Conservation (phyloP, 2,113 vertebrate species). For the Paramisgurnus dabryanus region DNA sequence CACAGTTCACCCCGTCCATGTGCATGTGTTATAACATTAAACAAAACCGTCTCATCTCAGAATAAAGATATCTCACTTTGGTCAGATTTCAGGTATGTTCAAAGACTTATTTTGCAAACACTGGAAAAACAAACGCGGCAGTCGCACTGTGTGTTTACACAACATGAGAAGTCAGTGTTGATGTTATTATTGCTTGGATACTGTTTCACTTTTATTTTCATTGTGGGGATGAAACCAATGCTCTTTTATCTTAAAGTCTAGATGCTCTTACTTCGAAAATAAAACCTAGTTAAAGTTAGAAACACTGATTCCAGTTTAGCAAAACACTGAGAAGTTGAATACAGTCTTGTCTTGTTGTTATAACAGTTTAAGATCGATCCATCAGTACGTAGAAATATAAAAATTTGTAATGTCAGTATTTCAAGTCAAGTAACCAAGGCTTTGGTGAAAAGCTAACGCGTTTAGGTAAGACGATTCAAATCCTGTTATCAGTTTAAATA, state of each 20-base stretch:
- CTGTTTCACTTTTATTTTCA: neutral
- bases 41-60: neutral
- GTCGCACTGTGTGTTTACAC: neutral
- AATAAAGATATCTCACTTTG: neutral
- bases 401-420: constrained; percentile 5
- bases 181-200: neutral
- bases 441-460: neutral
- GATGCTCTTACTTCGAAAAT: neutral
- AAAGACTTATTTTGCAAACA: neutral
- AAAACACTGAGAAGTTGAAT: neutral
- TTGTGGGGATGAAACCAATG: neutral
- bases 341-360: neutral
- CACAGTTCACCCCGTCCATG: neutral
- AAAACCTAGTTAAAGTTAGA: neutral
- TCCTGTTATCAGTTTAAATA: neutral
- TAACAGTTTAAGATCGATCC: neutral
- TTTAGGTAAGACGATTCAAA: neutral
- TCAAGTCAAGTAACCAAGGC: neutral
- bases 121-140: neutral
- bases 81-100: neutral
- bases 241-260: constrained; percentile 5
- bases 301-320: constrained; percentile 23
- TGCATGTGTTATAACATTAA: neutral
- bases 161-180: neutral
- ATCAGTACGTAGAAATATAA: neutral